phyloP scores from a whole-genome alignment of 2,113 vertebrate genomes.

The Triplophysa rosa region DNA sequence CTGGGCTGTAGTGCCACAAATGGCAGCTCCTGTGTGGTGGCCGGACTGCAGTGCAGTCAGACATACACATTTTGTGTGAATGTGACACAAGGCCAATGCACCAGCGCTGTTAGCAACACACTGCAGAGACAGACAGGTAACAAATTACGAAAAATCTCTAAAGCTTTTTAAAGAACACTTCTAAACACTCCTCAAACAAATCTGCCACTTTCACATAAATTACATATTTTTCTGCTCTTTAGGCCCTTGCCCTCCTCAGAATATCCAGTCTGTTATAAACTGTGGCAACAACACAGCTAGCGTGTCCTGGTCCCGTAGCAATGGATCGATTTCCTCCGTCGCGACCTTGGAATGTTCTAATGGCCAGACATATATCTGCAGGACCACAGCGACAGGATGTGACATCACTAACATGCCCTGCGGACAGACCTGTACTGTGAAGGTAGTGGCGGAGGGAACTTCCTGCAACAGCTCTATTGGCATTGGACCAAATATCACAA shows the following conservation, averaged over 20 bases:
- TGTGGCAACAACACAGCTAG: constrained; percentile 46
- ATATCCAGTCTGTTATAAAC: constrained; percentile 38
- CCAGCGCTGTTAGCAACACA: not conserved
- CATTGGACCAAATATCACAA: constrained; percentile 37
- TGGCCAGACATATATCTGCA: constrained; percentile 43
- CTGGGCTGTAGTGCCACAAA: constrained; percentile 40
- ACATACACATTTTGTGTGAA: constrained; percentile 49
- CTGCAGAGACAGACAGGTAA: constrained; percentile 3
- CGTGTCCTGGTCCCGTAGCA: constrained; percentile 49
- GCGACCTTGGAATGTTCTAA: constrained; percentile 27
- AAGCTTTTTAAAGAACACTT: too few relatives aligned
- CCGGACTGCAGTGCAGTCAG: constrained; percentile 54
- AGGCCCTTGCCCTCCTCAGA: constrained; percentile 51
- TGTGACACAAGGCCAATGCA: constrained; percentile 20
- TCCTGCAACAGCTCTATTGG: constrained; percentile 50
- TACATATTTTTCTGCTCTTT: too few relatives aligned
- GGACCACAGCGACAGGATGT: constrained; percentile 23
- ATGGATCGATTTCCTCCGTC: constrained; percentile 49
- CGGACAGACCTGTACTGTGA: constrained; percentile 51
- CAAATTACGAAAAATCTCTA: not conserved
- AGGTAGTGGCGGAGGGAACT: constrained; percentile 42
- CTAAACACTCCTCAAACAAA: too few relatives aligned
- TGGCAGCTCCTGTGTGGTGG: constrained; percentile 46
- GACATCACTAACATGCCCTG: constrained; percentile 50
- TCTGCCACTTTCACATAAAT: too few relatives aligned